Percentiles rank a stretch among this genome's conserved stretches.
Evolutionary conservation across 2,113 vertebrate species (phyloP).

Genomic region (Mastomys coucha): DNA sequence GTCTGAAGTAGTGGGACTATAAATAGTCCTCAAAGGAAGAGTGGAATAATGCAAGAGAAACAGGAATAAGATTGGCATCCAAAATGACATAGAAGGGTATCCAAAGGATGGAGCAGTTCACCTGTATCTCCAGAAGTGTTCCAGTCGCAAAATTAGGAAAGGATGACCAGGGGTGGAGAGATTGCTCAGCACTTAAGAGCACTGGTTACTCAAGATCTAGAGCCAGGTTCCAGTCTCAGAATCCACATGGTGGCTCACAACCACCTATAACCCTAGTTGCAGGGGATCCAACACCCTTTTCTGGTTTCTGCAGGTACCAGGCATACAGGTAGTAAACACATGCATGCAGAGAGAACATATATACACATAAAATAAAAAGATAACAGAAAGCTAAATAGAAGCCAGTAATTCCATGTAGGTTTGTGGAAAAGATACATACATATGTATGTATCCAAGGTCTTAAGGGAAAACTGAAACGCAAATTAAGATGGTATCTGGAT

Average conservation of each 20-base stretch:
- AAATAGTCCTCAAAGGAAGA: neutral
- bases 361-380: neutral
- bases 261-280: neutral
- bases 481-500: neutral
- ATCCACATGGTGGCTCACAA: neutral
- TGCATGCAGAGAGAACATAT: neutral
- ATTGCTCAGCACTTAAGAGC: neutral
- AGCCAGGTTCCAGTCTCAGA: neutral
- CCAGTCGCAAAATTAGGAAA: neutral
- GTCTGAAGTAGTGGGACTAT: neutral
- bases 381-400: neutral
- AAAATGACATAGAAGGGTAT: neutral
- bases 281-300: neutral
- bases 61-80: neutral
- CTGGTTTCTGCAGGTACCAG: neutral
- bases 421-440: neutral
- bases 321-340: neutral
- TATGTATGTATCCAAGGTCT: neutral
- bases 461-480: neutral
- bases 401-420: neutral
- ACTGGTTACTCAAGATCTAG: neutral
- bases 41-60: neutral
- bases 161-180: neutral
- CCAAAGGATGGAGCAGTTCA: neutral
- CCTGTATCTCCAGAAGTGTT: neutral